These are phyloP conservation scores for Tylochromis polylepis DNA, from an alignment of 2,113 vertebrate genomes.

Conservation along the genomic window DNA sequence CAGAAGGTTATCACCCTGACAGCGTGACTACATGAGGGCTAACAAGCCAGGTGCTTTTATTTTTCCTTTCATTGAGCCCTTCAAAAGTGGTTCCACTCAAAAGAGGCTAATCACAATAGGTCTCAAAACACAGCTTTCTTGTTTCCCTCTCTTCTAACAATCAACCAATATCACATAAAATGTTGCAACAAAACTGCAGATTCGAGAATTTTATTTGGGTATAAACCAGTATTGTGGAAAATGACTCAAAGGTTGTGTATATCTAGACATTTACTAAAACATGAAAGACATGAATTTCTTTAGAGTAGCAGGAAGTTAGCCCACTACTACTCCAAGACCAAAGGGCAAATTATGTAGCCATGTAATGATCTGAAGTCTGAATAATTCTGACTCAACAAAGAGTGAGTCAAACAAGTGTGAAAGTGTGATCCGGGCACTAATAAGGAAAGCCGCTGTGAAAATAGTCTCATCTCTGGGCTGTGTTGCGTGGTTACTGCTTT, in stretches of 20 bases:
- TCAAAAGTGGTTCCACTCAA: background rate
- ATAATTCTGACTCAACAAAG: constrained; percentile 8
- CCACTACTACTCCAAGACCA: background rate
- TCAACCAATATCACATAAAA: background rate
- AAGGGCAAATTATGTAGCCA: background rate
- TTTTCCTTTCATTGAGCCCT: background rate
- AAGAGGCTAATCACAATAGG: background rate
- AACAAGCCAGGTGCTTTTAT: background rate
- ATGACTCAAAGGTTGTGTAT: background rate
- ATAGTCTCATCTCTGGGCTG: background rate
- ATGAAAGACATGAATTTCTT: background rate
- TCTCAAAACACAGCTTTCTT: background rate
- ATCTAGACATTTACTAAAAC: background rate
- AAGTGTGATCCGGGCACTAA: background rate
- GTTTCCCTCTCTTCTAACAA: background rate
- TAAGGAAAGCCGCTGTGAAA: background rate
- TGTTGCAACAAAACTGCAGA: background rate
- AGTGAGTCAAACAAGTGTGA: constrained; percentile 4
- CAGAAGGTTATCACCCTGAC: background rate
- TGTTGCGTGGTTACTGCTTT: background rate
- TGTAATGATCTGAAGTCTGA: background rate
- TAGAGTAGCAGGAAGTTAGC: background rate
- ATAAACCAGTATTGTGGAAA: background rate
- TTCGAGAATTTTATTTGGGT: background rate
- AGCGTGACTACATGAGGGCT: background rate